Conservation (phyloP, 2,888 invertebrate species). For the Lasioglossum lativentre region DNA sequence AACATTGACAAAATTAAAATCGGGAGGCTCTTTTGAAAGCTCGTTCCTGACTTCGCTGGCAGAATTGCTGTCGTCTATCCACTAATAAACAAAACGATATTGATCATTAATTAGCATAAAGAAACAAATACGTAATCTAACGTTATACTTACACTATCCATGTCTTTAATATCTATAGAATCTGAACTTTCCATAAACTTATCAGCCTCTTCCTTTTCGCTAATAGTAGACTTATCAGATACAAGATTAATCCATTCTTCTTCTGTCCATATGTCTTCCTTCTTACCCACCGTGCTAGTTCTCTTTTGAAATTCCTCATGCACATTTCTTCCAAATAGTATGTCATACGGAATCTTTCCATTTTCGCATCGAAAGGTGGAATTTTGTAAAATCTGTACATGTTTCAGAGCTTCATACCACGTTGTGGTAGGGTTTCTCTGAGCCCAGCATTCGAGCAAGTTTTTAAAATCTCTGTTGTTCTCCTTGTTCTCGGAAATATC, state of each 20-base stretch:
- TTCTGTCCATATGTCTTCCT: conserved; percentile 60
- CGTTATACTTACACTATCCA: conserved; percentile 47
- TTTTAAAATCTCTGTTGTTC: conserved; percentile 69
- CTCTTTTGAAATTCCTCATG: conserved; percentile 64
- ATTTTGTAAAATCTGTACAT: conserved; percentile 75
- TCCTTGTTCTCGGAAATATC: conserved; percentile 57
- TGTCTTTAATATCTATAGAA: conserved; percentile 11
- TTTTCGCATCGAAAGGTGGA: conserved; percentile 64
- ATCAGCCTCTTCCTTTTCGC: conserved; percentile 8
- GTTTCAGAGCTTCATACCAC: conserved; percentile 74
- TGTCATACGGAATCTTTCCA: conserved; percentile 73
- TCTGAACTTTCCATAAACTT: conserved; percentile 8
- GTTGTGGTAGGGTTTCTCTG: conserved; percentile 69
- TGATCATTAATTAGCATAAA: conserved; percentile 13
- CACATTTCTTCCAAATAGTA: conserved; percentile 70
- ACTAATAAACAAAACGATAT: conserved; percentile 39
- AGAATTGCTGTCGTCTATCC: conserved; percentile 45
- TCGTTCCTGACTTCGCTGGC: conserved; percentile 19
- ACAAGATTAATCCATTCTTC: conserved; percentile 61
- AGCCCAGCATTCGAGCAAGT: conserved; percentile 70
- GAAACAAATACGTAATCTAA: conserved; percentile 2
- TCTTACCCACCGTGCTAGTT: conserved; percentile 30
- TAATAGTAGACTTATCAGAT: conserved; percentile 6
- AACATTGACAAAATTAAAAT: conserved; percentile 67
- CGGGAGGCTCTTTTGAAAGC: conserved; percentile 26